Evolutionary conservation across 2,113 vertebrate genomes (phyloP).

Genomic region (Melozone crissalis): DNA sequence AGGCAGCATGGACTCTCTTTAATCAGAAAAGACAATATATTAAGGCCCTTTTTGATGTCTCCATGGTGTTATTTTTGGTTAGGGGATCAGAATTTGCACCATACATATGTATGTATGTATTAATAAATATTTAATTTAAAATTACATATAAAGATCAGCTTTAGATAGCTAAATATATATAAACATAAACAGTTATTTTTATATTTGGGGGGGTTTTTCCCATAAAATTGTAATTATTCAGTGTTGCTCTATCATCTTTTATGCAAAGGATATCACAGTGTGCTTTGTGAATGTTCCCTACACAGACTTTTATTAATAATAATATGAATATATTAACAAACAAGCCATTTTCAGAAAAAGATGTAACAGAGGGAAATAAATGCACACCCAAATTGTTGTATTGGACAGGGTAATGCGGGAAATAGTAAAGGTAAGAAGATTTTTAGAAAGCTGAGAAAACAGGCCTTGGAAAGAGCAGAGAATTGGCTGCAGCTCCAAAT

Average conservation of each 20-base stretch:
- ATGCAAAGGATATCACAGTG: not conserved
- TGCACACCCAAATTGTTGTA: not conserved
- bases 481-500: not conserved
- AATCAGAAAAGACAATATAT: not conserved
- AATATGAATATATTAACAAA: not conserved
- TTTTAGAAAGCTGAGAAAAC: not conserved
- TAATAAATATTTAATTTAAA: not conserved
- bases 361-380: not conserved
- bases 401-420: not conserved
- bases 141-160: not conserved
- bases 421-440: not conserved
- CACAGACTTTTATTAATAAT: not conserved
- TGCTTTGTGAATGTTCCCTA: not conserved
- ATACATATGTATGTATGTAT: not conserved
- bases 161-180: not conserved
- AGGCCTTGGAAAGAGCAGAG: not conserved
- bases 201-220: rapidly evolving
- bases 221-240: not conserved
- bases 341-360: not conserved
- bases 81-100: not conserved
- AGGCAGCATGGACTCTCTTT: constrained; percentile 11
- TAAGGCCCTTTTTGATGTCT: not conserved
- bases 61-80: not conserved
- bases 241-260: not conserved
- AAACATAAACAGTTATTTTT: not conserved